Evolutionary conservation across 2,888 invertebrate species (phyloP).

Genomic region (Eupithecia subumbrata): DNA sequence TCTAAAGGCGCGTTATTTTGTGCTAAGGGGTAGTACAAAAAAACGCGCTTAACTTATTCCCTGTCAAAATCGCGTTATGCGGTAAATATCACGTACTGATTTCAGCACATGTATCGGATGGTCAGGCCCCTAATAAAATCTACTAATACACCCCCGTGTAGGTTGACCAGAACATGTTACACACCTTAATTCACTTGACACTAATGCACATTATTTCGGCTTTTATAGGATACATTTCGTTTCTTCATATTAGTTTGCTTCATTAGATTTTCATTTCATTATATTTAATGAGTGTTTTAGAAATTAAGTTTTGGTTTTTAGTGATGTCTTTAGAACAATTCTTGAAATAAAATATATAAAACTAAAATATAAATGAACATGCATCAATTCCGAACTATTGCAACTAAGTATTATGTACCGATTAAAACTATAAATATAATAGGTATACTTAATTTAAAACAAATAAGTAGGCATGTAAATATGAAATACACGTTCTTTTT

Average conservation of each 20-base stretch:
- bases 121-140: neutral
- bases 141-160: neutral
- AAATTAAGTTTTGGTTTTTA: neutral
- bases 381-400: neutral
- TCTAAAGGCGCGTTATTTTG: neutral
- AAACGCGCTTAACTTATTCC: neutral
- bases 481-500: neutral
- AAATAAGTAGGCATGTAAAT: neutral
- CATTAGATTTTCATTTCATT: constrained; percentile 6
- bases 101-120: neutral
- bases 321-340: neutral
- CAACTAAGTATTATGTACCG: neutral
- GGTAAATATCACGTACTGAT: neutral
- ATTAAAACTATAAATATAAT: neutral
- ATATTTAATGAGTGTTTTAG: neutral
- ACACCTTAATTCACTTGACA: neutral
- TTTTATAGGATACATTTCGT: neutral
- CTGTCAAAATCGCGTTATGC: neutral
- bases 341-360: neutral
- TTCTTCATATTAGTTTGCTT: constrained; percentile 8
- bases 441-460: too few relatives aligned
- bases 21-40: neutral
- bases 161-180: neutral
- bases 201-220: constrained; percentile 7
- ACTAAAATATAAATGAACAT: neutral